Evolutionary conservation across 2,797 vertebrate species (phyloP), one percentile per base, ranked within the genome.

Genomic region (Sebastes hopkinsi): DNA sequence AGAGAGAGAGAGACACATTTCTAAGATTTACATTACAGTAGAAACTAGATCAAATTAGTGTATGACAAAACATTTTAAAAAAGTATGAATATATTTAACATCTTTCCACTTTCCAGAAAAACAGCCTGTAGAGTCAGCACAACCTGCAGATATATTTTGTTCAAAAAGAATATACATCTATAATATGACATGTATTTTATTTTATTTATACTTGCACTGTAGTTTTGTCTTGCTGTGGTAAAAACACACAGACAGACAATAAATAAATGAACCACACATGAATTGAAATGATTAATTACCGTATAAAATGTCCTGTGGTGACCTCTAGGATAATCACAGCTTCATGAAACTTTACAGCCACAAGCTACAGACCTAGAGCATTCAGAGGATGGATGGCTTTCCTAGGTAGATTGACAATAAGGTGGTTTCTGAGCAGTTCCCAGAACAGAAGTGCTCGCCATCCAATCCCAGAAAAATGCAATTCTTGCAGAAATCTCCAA

Each of bases 1-100:
- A 65, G 32, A 46, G 64, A 42, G 22, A 38, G 30, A 61, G n/a
- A 68, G 6, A 60, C 10, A 58, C 1, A 0, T 32, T 67, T 71
- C 36, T 36, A 27, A n/a, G 2, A 83, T 77, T 67, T 42, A 55
- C 62, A 68, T 59, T 50, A 59, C 6, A 46, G n/a, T 32, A 34
- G 58, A 82, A 82, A 72, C 16, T 22, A 56, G 29, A 75, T 78
- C 8, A 36, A 67, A 20, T 69, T 25, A 68, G 54, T 32, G 4
- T 8, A 23, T 6, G 6, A 58, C 27, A 70, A 68, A 59, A 23
- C 22, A 23, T 32, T 56, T 64, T 0, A 4, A 8, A 29, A 73
- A 55, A 20, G 4, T 14, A 32, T 38, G 18, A 50, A 66, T 25
- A 9, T 18, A 64, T 54, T 42, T 54, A 59, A 67, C 8, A 25